phyloP scores from a whole-genome alignment of 2,797 vertebrate species.

The Ceryle rudis region DNA sequence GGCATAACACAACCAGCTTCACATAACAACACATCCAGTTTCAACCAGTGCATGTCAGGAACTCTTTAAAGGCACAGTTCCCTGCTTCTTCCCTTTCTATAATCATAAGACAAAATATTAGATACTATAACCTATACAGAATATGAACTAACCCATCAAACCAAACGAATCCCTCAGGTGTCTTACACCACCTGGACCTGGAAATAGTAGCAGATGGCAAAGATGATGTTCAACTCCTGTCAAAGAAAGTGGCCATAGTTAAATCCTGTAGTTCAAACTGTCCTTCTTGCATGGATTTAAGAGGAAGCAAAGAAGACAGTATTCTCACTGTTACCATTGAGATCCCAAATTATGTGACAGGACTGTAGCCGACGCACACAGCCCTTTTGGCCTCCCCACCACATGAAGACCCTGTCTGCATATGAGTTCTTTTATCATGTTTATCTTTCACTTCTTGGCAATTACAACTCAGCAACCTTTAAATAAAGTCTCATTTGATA shows the following conservation, averaged over 20 bases:
- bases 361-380: fast-evolving
- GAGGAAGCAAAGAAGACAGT: background rate
- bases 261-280: background rate
- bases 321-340: background rate
- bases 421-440: background rate
- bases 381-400: background rate
- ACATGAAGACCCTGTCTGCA: background rate
- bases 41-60: background rate
- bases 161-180: background rate
- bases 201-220: background rate
- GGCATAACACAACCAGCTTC: background rate
- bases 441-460: background rate
- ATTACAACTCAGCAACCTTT: background rate
- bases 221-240: background rate
- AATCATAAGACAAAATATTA: background rate
- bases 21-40: background rate
- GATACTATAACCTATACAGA: background rate
- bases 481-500: background rate
- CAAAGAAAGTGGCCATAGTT: background rate
- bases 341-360: background rate
- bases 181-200: background rate
- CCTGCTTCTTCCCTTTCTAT: background rate
- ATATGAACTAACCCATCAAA: background rate
- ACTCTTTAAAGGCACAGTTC: background rate
- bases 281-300: background rate